Conservation (phyloP, 92 coral and sea anemone genomes). For the Porites lobata region DNA sequence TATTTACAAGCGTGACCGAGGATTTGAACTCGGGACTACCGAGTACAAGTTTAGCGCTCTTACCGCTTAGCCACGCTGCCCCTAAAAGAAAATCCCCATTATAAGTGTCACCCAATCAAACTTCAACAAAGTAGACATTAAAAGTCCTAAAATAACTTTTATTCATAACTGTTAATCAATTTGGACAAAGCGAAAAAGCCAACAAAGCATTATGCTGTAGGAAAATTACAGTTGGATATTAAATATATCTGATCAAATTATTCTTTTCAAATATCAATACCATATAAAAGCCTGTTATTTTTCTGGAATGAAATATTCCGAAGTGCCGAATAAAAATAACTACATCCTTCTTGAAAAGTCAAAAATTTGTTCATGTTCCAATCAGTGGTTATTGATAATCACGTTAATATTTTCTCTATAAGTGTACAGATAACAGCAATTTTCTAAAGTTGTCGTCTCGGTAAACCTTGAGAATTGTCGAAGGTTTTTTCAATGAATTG, state of each 20-base stretch:
- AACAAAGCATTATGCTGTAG: constrained; percentile 5
- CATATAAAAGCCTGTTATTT: background rate
- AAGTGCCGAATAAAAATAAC: background rate
- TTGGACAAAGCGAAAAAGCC: background rate
- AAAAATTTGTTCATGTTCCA: too few species aligned
- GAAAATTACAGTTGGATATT: constrained; percentile 3
- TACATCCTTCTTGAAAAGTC: background rate
- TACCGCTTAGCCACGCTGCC: too few species aligned
- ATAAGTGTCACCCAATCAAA: background rate
- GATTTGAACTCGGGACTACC: too few species aligned
- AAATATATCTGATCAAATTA: constrained; percentile 3
- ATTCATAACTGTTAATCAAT: background rate
- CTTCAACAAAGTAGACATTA: background rate
- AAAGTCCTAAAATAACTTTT: background rate
- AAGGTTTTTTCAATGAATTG: background rate
- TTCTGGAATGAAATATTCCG: background rate
- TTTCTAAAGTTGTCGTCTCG: background rate
- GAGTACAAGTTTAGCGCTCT: too few species aligned
- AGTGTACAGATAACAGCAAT: background rate
- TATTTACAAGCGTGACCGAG: too few species aligned
- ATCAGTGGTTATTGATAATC: too few species aligned
- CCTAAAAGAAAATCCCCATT: too few species aligned
- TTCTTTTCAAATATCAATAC: background rate
- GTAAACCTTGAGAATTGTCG: background rate
- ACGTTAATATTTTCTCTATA: background rate